Conservation (phyloP, 2,888 invertebrate species). For the Diaprepes abbreviatus region DNA sequence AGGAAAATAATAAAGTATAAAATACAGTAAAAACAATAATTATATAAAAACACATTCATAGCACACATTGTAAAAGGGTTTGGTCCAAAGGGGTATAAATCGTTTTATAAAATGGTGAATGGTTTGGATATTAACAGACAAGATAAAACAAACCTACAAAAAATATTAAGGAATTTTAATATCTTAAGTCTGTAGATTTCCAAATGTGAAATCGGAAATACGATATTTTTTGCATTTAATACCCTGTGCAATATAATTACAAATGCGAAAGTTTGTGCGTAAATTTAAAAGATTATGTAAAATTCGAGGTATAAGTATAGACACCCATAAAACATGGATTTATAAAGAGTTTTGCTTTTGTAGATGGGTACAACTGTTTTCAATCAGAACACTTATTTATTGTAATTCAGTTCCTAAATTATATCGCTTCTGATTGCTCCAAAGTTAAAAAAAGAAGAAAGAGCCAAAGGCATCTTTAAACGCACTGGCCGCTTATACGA, state of each 20-base stretch:
- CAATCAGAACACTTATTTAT: too few relatives aligned
- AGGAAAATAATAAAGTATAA: constrained; percentile 14
- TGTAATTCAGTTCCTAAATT: too few relatives aligned
- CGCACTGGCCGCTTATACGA: too few relatives aligned
- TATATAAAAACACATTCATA: constrained; percentile 14
- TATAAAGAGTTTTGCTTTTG: constrained; percentile 10
- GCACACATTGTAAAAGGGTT: constrained; percentile 33
- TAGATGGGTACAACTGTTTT: too few relatives aligned
- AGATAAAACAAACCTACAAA: constrained; percentile 14
- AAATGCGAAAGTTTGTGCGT: constrained; percentile 38
- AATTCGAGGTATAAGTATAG: constrained; percentile 6
- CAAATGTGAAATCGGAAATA: constrained; percentile 1
- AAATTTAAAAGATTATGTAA: constrained; percentile 28
- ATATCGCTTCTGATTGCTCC: too few relatives aligned
- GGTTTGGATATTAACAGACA: constrained; percentile 18
- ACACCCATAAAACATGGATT: not conserved
- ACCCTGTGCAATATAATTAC: constrained; percentile 40
- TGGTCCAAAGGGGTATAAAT: constrained; percentile 30
- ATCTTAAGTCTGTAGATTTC: constrained; percentile 4
- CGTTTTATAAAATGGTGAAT: not conserved
- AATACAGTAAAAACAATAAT: constrained; percentile 22
- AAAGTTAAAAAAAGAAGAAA: too few relatives aligned
- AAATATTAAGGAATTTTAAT: constrained; percentile 13
- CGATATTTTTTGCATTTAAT: constrained; percentile 35
- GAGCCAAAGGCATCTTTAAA: too few relatives aligned